Evolutionary conservation across 2,797 vertebrate species (phyloP).

Genomic region (Microctenopoma steveboyesi): DNA sequence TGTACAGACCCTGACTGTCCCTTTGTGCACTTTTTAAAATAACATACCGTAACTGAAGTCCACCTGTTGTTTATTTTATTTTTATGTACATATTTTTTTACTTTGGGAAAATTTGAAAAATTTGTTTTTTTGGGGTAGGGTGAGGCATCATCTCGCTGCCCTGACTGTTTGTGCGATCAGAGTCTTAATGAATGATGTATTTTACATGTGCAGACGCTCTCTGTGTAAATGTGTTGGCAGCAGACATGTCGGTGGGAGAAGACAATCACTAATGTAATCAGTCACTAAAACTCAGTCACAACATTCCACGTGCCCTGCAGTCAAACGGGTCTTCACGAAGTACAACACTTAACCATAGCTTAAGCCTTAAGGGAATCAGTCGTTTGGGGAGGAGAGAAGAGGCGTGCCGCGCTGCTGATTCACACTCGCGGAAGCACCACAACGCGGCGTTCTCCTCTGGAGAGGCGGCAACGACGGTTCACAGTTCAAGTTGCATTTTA

Average conservation of each 20-base stretch:
- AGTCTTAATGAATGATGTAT: conserved; percentile 75
- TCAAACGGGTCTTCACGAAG: conserved; percentile 35
- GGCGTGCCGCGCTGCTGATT: conserved; percentile 59
- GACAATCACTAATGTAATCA: conserved; percentile 70
- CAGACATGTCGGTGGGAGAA: conserved; percentile 21
- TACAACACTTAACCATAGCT: conserved; percentile 2
- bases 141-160: conserved; percentile 22
- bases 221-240: conserved; percentile 42
- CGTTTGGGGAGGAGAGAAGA: background rate
- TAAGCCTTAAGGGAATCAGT: background rate
- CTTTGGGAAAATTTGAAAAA: conserved; percentile 42
- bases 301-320: conserved; percentile 74
- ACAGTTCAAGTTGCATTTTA: conserved; percentile 49
- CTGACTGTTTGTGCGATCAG: conserved; percentile 47
- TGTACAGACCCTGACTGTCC: conserved; percentile 46
- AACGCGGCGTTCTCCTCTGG: background rate
- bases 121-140: background rate
- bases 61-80: conserved; percentile 2
- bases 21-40: conserved; percentile 78
- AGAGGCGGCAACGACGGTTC: background rate
- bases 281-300: conserved; percentile 46
- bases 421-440: background rate
- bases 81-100: conserved; percentile 77
- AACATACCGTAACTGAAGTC: conserved; percentile 38
- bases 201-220: conserved; percentile 47